phyloP scores from a whole-genome alignment of 2,888 invertebrate genomes.

The Temnothorax unifasciatus region DNA sequence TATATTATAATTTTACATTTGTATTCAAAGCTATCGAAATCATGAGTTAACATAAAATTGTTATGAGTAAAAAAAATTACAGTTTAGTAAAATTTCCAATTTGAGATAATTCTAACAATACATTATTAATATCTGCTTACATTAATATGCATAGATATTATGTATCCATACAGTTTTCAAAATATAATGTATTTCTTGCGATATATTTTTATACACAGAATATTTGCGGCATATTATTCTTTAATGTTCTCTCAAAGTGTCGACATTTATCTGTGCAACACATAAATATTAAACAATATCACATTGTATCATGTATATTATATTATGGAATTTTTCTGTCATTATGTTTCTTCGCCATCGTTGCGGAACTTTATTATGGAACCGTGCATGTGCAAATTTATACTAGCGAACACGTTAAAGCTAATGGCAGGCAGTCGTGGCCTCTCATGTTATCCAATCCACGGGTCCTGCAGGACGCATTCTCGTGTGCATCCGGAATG shows the following conservation, averaged over 20 bases:
- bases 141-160: not conserved
- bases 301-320: not conserved
- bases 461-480: constrained; percentile 40
- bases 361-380: not conserved
- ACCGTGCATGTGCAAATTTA: constrained; percentile 24
- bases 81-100: not conserved
- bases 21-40: not conserved
- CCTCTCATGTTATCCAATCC: constrained; percentile 36
- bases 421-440: constrained; percentile 21
- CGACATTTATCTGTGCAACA: not conserved
- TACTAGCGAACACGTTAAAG: constrained; percentile 23
- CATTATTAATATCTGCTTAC: not conserved
- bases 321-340: not conserved
- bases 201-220: not conserved
- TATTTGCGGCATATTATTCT: not conserved
- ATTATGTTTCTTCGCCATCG: not conserved
- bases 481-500: constrained; percentile 29
- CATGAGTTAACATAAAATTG: not conserved
- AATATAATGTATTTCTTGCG: not conserved
- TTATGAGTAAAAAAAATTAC: not conserved
- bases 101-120: not conserved
- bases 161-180: not conserved
- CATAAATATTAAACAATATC: constrained; percentile 3
- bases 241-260: not conserved
- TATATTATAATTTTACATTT: constrained; percentile 1